Conservation (phyloP, 2,797 vertebrate species). For the Rhinatrema bivittatum region DNA sequence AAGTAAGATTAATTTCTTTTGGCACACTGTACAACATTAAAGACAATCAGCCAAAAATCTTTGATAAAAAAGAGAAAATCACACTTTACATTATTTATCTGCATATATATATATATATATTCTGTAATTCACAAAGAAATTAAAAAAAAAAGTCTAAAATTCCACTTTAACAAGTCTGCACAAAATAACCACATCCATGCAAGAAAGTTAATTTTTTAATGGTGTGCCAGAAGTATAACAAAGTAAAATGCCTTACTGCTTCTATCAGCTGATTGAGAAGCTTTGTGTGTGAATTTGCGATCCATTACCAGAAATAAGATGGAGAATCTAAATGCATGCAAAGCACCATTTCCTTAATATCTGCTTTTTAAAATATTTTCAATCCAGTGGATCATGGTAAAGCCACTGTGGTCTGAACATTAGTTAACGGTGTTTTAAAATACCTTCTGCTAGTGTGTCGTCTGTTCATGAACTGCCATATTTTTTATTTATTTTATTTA, state of each 20-base stretch:
- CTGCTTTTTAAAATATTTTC: no score
- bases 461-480: no score
- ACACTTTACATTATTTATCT: constrained; percentile 47
- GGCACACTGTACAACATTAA: constrained; percentile 57
- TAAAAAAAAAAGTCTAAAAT: constrained; percentile 9
- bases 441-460: no score
- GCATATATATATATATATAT: constrained; percentile 26
- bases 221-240: constrained; percentile 12
- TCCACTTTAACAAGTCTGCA: constrained; percentile 54
- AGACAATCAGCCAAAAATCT: constrained; percentile 36
- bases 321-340: no score
- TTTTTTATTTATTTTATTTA: no score
- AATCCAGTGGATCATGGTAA: no score
- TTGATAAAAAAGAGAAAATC: constrained; percentile 47
- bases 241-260: constrained; percentile 20
- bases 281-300: background rate
- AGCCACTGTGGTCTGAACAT: no score
- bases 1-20: no score
- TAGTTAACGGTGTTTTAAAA: no score
- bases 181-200: constrained; percentile 46
- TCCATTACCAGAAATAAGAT: background rate
- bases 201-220: constrained; percentile 37
- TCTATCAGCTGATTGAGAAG: constrained; percentile 19
- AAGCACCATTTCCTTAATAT: no score
- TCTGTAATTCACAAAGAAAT: constrained; percentile 23